Conservation (phyloP, 2,797 vertebrate genomes). For the Eospalax fontanierii region DNA sequence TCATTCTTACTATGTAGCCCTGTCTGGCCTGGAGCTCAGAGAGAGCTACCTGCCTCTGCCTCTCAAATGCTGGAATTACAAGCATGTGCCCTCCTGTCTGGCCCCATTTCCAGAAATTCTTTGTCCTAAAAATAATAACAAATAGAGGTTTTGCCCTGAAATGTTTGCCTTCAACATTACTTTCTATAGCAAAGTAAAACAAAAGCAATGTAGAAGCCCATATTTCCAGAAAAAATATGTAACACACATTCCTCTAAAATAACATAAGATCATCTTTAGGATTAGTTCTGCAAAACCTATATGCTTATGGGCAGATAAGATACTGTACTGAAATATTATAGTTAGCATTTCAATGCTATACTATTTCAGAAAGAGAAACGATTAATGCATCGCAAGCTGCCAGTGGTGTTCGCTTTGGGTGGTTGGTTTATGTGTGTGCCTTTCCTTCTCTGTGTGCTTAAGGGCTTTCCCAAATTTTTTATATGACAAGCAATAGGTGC, state of each 20-base stretch:
- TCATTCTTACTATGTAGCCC: background rate
- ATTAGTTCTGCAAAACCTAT: background rate
- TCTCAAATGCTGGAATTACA: background rate
- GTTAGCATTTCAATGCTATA: conserved; percentile 4
- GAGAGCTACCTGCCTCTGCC: background rate
- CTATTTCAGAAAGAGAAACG: background rate
- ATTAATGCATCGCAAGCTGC: background rate
- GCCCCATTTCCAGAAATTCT: conserved; percentile 9
- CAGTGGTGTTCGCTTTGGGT: conserved; percentile 7
- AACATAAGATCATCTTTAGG: background rate
- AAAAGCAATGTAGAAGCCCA: background rate
- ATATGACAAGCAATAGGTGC: conserved; percentile 5
- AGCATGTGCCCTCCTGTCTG: too few relatives aligned
- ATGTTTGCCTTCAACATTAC: background rate
- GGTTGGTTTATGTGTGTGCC: background rate
- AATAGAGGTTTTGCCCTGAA: background rate
- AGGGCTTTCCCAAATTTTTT: background rate
- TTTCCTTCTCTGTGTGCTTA: background rate
- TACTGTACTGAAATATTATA: background rate
- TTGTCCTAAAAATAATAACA: conserved; percentile 33
- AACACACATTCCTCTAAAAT: conserved; percentile 44
- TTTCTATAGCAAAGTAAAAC: conserved; percentile 55
- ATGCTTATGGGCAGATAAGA: background rate
- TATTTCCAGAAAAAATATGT: conserved; percentile 37
- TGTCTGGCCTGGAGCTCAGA: background rate